Base-by-base conservation (phyloP, 2,888 invertebrate genomes). In the Epinotia bilunana region DNA sequence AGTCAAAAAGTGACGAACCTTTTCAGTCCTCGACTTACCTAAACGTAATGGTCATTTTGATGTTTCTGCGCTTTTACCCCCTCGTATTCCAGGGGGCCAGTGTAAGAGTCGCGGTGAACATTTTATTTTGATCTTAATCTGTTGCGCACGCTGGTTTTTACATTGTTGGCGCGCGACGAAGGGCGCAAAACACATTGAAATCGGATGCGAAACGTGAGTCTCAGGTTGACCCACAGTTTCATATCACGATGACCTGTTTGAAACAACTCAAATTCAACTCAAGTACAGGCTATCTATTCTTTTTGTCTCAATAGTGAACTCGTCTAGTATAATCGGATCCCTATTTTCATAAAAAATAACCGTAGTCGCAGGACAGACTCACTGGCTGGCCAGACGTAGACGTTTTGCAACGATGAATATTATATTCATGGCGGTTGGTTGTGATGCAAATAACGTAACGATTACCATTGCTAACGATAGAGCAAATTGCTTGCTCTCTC, bases 401-500 rank as follows among this genome's bases (percentile, higher is more conserved):
- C n/a, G n/a, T n/a, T n/a, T n/a, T 73, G 73, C 68, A 73, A 73
- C 18, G 20, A 4, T 43, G 53, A 53, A n/a, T 53, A 53, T 39
- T 20, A 60, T 58, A 64, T 62, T 61, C 60, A 72, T 53, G 64
- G 49, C 20, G 20, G 65, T 65, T 53, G 39, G 64, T 72, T 68
- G 68, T 55, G 68, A 73, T 73, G 73, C 68, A 73, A 73, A 73
- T 72, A 57, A 61, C 62, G 53, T 71, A n/a, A 53, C 49, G 53
- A 61, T 62, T 53, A 62, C 53, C 68, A 68, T 63, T 46, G 62
- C 73, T 69, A 49, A 62, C 55, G 65, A 73, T 23, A 23, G 49
- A 28, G 43, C 46, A 65, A 72, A 72, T 60, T 58, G 33, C 55
- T 9, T n/a, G 67, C 61, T 67, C 58, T 72, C 71, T 67, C 73